Evolutionary conservation across 2,888 invertebrate genomes (phyloP).

Genomic region (Drosophila multiciliata): DNA sequence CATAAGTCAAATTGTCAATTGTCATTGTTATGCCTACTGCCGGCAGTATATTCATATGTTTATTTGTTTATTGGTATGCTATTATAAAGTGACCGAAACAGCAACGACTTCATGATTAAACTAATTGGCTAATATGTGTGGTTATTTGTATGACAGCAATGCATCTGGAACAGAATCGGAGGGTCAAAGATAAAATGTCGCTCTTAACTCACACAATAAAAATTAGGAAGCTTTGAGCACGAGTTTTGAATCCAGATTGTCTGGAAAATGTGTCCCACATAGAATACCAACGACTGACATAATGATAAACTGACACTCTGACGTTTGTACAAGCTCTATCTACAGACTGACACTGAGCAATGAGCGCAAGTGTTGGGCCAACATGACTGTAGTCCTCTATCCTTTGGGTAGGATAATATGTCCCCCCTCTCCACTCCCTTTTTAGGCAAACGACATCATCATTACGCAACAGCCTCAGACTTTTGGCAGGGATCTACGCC

Average conservation of each 20-base stretch:
- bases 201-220: constrained; percentile 12
- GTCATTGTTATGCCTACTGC: constrained; percentile 37
- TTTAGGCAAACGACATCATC: constrained; percentile 23
- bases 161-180: not conserved
- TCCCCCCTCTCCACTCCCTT: not conserved
- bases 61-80: constrained; percentile 18
- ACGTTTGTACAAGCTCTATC: constrained; percentile 27
- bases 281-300: constrained; percentile 19
- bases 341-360: constrained; percentile 46
- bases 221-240: not conserved
- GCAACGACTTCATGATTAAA: constrained; percentile 1
- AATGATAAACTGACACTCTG: constrained; percentile 28
- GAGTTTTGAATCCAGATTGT: not conserved
- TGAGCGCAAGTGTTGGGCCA: constrained; percentile 38
- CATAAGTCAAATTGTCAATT: constrained; percentile 23
- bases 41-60: constrained; percentile 39
- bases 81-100: constrained; percentile 13
- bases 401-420: constrained; percentile 13
- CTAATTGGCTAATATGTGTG: constrained; percentile 40
- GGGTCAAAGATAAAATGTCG: not conserved
- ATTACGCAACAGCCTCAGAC: constrained; percentile 19
- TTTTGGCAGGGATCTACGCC: constrained; percentile 23
- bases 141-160: constrained; percentile 4
- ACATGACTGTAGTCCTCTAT: constrained; percentile 12
- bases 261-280: constrained; percentile 17